Conservation (phyloP, 2,113 vertebrate species). For the Melanocharis versteri region DNA sequence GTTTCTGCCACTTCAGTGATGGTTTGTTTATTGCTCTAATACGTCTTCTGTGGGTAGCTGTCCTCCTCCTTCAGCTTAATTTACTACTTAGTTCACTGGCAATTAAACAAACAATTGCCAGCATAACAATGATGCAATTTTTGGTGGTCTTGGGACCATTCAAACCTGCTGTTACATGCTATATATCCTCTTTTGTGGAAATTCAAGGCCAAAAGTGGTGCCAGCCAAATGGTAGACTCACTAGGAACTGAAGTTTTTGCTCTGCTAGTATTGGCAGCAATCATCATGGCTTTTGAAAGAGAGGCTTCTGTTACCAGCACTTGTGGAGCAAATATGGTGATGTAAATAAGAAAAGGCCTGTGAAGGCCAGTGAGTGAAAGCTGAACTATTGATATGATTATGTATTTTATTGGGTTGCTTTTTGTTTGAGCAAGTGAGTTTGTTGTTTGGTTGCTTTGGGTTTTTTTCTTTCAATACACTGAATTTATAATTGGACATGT, state of each 20-base stretch:
- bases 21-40: background rate
- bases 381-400: background rate
- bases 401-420: background rate
- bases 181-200: background rate
- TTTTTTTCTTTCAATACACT: background rate
- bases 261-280: background rate
- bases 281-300: background rate
- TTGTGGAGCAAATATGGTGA: background rate
- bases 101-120: background rate
- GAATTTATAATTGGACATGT: background rate
- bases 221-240: background rate
- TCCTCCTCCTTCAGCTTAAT: background rate
- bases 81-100: background rate
- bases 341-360: background rate
- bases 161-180: background rate
- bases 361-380: background rate
- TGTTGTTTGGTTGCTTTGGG: background rate
- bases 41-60: background rate
- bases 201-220: background rate
- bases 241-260: background rate
- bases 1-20: background rate
- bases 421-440: background rate
- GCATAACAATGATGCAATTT: background rate
- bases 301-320: background rate
- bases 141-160: background rate